Evolutionary conservation across 2,888 invertebrate genomes (phyloP), one percentile per base, ranked within the genome.

Genomic region (Peribatodes rhomboidaria): DNA sequence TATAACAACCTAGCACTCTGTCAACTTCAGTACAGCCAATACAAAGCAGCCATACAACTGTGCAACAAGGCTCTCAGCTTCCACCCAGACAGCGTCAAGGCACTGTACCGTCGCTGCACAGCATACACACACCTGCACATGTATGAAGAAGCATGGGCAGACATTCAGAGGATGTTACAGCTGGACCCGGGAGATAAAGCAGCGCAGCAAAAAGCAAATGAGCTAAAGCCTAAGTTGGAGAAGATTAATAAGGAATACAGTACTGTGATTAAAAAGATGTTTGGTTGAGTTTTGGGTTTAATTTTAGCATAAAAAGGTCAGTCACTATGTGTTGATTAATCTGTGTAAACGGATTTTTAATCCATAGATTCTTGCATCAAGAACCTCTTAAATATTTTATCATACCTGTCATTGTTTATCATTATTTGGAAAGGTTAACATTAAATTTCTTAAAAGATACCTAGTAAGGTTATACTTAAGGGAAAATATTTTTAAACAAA

Each of bases 1-100:
- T 97, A 96, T 81, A 96, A 97, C 72, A 98, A 98, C 86, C 90
- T 98, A 81, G 97, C 98, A 0, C 96, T 96, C 49, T 97, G 98
- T 81, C 96, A 97, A 75, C 92, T 97, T 18, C 95, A 95, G 68
- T 94, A 94, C 67, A 86, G 95, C 10, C 95, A 96, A 70, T 96
- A 95, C 84, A 94, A 95, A 6, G 94, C 95, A 65, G 96, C 95
- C 0, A 82, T 97, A 33, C 90, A 94, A 41, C 92, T 97, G 11
- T 97, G 98, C 73, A 95, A 96, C 53, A 95, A 96, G 76, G 98
- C 96, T 0, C 86, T 99, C 2, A 94, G 95, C 60, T 80, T 96
- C n/a, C 96, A 98, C 75, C 88, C 95, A 0, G 94, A 95, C 9
- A 99, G 97, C 83, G 95, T 96, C 0, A 99, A 99, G 87, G 98